Conservation (phyloP, 1,140 invertebrate genomes). For the Caenorhabditis remanei region DNA sequence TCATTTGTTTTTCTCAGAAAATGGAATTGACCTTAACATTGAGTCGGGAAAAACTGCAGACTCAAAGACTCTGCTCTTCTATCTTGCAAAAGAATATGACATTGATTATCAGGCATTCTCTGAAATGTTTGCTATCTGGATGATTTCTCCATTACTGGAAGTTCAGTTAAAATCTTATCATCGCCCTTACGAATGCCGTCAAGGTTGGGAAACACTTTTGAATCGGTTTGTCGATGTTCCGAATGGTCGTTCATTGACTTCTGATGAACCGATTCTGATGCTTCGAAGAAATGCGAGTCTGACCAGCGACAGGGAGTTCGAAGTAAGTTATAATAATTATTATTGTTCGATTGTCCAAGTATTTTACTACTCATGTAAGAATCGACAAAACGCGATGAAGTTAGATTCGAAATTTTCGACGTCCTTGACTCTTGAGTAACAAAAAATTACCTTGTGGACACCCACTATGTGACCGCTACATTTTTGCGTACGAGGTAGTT, state of each 20-base stretch:
- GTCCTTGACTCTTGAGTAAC: neutral
- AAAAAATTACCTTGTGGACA: neutral
- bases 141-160: constrained; percentile 41
- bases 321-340: neutral
- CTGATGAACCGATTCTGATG: constrained; percentile 42
- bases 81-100: neutral
- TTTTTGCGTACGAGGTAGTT: neutral
- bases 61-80: neutral
- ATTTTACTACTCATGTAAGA: too few species aligned
- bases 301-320: constrained; percentile 24
- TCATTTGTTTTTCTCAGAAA: neutral
- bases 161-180: constrained; percentile 48
- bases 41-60: constrained; percentile 33
- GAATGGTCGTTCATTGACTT: neutral
- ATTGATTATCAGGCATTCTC: neutral
- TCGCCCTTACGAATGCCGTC: constrained; percentile 32
- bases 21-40: constrained; percentile 15
- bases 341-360: neutral
- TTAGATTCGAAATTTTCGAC: neutral
- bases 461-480: neutral
- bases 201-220: constrained; percentile 33
- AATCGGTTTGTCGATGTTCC: neutral
- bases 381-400: neutral
- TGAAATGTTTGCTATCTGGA: constrained; percentile 40
- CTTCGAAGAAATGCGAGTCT: constrained; percentile 39